Conservation (phyloP, 2,113 vertebrate genomes). For the Xenus cinereus region DNA sequence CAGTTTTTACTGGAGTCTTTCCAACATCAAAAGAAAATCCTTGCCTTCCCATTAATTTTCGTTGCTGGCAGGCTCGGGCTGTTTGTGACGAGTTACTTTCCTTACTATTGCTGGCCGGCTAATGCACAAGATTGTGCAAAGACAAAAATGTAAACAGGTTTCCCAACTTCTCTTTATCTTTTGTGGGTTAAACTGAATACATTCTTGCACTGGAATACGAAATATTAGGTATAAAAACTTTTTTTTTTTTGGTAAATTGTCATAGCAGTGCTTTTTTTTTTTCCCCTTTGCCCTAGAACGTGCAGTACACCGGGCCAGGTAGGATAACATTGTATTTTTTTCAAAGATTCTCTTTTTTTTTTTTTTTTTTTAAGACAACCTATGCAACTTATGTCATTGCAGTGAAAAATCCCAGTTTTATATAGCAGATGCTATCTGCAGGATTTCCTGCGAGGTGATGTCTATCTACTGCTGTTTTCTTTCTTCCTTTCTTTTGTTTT, state of each 20-base stretch:
- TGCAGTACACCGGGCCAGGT: background rate
- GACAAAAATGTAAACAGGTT: slow-evolving; percentile 69
- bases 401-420: slow-evolving; percentile 46
- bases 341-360: background rate
- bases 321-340: background rate
- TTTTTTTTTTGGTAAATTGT: background rate
- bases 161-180: slow-evolving; percentile 62
- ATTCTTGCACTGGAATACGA: slow-evolving; percentile 4
- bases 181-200: background rate
- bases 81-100: slow-evolving; percentile 64
- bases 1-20: slow-evolving; percentile 89
- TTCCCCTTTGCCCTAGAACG: background rate
- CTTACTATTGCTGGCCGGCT: slow-evolving; percentile 45
- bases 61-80: slow-evolving; percentile 69
- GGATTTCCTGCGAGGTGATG: slow-evolving; percentile 53
- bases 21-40: slow-evolving; percentile 81
- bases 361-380: background rate
- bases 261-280: background rate
- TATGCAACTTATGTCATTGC: slow-evolving; percentile 15
- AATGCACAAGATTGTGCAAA: slow-evolving; percentile 49
- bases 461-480: background rate
- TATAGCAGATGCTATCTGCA: slow-evolving; percentile 39
- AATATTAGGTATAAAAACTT: background rate
- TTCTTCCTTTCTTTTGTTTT: background rate
- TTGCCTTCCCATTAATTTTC: slow-evolving; percentile 75